Evolutionary conservation across 2,888 invertebrate species (phyloP).

Genomic region (Rhagium mordax): DNA sequence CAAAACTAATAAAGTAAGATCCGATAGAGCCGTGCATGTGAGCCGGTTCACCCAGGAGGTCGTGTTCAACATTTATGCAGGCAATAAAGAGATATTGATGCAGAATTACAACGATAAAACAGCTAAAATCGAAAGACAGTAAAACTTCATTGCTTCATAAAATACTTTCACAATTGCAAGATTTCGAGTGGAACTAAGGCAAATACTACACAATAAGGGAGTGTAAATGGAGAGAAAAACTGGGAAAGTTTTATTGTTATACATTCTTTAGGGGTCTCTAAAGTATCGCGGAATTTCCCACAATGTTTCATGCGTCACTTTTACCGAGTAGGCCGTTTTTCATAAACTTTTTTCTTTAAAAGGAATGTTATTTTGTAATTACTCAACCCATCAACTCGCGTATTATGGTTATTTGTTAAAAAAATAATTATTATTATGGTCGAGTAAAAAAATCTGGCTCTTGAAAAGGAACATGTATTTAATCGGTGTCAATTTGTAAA

Average conservation of each 20-base stretch:
- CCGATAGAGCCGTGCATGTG: not conserved
- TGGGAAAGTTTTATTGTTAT: slow-evolving; percentile 44
- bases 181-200: slow-evolving; percentile 45
- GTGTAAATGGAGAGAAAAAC: slow-evolving; percentile 44
- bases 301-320: slow-evolving; percentile 27
- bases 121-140: slow-evolving; percentile 43
- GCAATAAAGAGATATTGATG: slow-evolving; percentile 45
- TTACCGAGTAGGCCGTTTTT: slow-evolving; percentile 8
- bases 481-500: slow-evolving; percentile 9
- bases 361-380: slow-evolving; percentile 29
- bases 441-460: slow-evolving; percentile 8
- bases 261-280: slow-evolving; percentile 31
- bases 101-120: slow-evolving; percentile 43
- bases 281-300: slow-evolving; percentile 18
- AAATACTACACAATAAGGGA: slow-evolving; percentile 46
- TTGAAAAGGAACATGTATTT: not conserved
- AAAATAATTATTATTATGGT: slow-evolving; percentile 25
- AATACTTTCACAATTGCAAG: slow-evolving; percentile 44
- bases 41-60: slow-evolving; percentile 11
- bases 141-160: slow-evolving; percentile 49
- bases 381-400: slow-evolving; percentile 21
- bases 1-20: slow-evolving; percentile 33
- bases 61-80: slow-evolving; percentile 42
- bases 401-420: slow-evolving; percentile 29
- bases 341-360: slow-evolving; percentile 11